Percentiles rank a stretch among this genome's conserved stretches.
These are phyloP conservation scores for Sander lucioperca DNA, from an alignment of 2,113 vertebrate genomes.

Conservation along the genomic window DNA sequence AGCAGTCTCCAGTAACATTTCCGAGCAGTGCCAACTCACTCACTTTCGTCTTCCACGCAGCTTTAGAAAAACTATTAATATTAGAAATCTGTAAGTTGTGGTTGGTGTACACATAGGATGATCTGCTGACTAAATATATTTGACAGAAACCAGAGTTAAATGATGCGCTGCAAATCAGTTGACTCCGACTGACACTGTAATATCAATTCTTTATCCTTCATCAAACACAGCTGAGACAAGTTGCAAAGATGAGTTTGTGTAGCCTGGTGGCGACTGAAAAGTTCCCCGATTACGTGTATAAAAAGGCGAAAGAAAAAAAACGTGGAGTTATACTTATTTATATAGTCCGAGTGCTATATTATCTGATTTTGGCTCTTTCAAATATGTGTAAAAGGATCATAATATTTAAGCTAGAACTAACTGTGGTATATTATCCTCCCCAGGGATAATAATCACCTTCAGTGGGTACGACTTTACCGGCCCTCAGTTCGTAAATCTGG, in stretches of 20 bases:
- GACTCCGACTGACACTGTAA: neutral
- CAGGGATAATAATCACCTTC: neutral
- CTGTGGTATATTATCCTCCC: neutral
- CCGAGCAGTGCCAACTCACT: neutral
- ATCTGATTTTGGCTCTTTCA: neutral
- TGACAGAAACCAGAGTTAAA: conserved; percentile 8
- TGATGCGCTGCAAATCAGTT: neutral
- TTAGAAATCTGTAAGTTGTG: neutral
- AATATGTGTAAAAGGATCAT: neutral
- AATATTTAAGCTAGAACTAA: neutral
- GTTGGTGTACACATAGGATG: neutral
- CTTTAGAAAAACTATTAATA: neutral
- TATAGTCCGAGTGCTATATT: neutral
- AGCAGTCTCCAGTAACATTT: neutral
- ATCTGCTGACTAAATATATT: conserved; percentile 6
- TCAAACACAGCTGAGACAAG: neutral
- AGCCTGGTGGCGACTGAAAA: neutral
- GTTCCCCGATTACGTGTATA: neutral
- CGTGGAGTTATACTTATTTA: neutral
- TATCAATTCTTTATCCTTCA: neutral
- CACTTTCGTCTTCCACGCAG: neutral
- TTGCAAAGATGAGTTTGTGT: neutral
- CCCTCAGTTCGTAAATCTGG: neutral
- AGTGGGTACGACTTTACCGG: neutral
- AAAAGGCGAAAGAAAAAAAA: neutral